A percentile compares a stretch with the other conserved stretches of the same genome.
These are phyloP conservation scores for Apodemia mormo DNA, from an alignment of 2,888 invertebrate species.

Conservation along the genomic window DNA sequence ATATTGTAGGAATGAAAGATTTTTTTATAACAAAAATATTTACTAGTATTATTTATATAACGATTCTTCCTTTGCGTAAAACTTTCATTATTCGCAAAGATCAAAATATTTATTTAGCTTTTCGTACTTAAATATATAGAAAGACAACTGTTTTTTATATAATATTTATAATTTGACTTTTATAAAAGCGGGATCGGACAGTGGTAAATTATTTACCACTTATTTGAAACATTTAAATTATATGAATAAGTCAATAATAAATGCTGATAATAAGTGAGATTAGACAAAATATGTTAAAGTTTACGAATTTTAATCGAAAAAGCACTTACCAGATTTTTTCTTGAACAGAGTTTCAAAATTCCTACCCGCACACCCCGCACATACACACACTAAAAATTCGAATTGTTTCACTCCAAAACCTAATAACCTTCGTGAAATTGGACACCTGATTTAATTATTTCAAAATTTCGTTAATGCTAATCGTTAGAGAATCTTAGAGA, in stretches of 20 bases:
- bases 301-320: neutral
- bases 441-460: too few relatives aligned
- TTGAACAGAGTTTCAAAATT: neutral
- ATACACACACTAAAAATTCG: neutral
- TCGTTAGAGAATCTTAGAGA: too few relatives aligned
- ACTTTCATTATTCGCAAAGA: neutral
- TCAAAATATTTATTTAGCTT: neutral
- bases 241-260: neutral
- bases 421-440: too few relatives aligned
- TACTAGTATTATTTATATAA: too few relatives aligned
- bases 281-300: neutral
- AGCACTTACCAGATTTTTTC: neutral
- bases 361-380: too few relatives aligned
- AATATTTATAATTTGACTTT: too few relatives aligned
- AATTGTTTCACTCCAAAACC: neutral
- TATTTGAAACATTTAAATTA: neutral
- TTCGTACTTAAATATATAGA: neutral
- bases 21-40: too few relatives aligned
- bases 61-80: neutral
- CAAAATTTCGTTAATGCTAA: too few relatives aligned
- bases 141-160: neutral
- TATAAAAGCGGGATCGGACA: neutral
- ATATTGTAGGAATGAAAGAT: neutral
- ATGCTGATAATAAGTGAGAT: neutral
- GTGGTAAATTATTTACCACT: constrained; percentile 4